These are phyloP conservation scores for Chrysomela aeneicollis DNA, from an alignment of 2,888 invertebrate species.

Conservation along the genomic window DNA sequence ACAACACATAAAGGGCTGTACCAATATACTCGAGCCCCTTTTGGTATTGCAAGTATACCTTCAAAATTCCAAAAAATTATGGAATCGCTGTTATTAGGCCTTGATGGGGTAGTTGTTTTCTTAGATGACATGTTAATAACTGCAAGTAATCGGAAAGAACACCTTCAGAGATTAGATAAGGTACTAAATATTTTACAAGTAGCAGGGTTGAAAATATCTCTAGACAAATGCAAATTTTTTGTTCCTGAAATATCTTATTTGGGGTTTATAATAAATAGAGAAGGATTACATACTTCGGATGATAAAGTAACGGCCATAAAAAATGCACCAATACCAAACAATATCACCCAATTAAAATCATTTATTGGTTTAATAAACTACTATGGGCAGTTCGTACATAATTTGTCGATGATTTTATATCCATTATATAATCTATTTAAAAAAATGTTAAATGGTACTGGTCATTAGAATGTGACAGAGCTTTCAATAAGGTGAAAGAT, in stretches of 20 bases:
- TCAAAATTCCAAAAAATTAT: too few relatives aligned
- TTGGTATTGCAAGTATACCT: neutral
- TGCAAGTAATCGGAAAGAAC: constrained; percentile 1
- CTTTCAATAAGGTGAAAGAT: constrained; percentile 23
- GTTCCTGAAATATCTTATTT: constrained; percentile 1
- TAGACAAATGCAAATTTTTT: constrained; percentile 12
- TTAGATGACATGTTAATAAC: constrained; percentile 21
- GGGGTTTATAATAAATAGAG: neutral
- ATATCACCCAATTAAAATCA: neutral
- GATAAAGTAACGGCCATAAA: neutral
- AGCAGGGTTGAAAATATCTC: constrained; percentile 5
- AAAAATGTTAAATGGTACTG: constrained; percentile 28
- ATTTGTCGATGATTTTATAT: constrained; percentile 36
- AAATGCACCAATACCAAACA: neutral
- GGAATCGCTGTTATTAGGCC: constrained; percentile 7
- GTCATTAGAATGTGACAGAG: constrained; percentile 24
- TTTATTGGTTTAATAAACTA: too few relatives aligned
- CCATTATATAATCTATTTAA: constrained; percentile 30
- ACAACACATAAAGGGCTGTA: constrained; percentile 29
- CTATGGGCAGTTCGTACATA: constrained; percentile 50
- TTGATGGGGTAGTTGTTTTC: constrained; percentile 13
- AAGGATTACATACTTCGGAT: neutral
- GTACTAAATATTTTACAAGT: neutral
- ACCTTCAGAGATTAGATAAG: neutral
- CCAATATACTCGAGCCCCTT: neutral